These are phyloP conservation scores for Pelecanoides urinatrix DNA, from an alignment of 2,113 vertebrate species.

Conservation along the genomic window DNA sequence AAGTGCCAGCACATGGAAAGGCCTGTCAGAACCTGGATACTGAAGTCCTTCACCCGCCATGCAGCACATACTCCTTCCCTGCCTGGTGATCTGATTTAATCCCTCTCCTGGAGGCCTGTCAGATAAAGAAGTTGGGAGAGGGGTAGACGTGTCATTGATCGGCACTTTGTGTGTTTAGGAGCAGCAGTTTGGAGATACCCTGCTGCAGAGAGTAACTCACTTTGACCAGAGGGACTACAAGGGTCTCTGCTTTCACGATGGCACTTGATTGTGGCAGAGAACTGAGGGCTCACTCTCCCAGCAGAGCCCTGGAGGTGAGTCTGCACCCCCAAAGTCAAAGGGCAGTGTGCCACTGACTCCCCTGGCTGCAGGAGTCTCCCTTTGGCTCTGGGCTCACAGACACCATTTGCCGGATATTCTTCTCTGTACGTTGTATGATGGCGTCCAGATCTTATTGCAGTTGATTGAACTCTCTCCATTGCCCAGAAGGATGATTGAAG, in stretches of 20 bases:
- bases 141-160: neutral
- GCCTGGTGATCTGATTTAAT: neutral
- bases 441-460: neutral
- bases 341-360: neutral
- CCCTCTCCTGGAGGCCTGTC: neutral
- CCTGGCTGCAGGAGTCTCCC: neutral
- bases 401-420: neutral
- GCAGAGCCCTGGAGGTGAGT: accelerated
- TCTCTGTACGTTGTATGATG: neutral
- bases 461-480: neutral
- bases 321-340: neutral
- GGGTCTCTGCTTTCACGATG: neutral
- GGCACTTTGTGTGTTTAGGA: neutral
- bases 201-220: neutral
- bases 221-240: neutral
- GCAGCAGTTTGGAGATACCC: neutral
- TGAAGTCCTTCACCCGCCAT: neutral
- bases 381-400: neutral
- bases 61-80: neutral
- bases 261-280: neutral
- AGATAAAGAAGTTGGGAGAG: neutral
- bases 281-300: neutral
- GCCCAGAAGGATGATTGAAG: neutral
- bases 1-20: neutral
- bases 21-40: neutral